These are phyloP conservation scores for Odontomachus brunneus DNA, from an alignment of 1,140 invertebrate species.

Conservation along the genomic window DNA sequence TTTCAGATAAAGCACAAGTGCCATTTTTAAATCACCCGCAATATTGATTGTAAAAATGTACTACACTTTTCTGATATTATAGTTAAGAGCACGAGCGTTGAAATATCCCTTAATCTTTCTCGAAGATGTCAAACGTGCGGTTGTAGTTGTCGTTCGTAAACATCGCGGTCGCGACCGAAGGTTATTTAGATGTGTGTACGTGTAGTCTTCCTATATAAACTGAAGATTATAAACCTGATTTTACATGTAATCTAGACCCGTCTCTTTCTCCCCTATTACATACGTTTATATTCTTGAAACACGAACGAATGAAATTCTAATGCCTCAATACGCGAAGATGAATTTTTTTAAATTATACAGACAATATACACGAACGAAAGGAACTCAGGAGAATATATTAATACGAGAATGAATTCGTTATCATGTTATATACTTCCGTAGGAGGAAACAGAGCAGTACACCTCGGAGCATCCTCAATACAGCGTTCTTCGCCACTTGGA, in stretches of 20 bases:
- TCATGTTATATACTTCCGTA: not conserved
- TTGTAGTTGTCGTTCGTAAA: not conserved
- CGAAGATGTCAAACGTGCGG: not conserved
- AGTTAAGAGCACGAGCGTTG: not conserved
- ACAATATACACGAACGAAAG: not conserved
- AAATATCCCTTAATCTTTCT: not conserved
- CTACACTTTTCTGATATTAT: slow-evolving; percentile 17
- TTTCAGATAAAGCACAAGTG: not conserved
- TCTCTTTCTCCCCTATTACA: not conserved
- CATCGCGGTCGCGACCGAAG: not conserved
- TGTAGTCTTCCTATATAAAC: not conserved
- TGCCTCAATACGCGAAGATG: not conserved
- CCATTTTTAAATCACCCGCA: slow-evolving; percentile 53
- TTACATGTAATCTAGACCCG: too few species aligned
- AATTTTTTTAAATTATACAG: not conserved
- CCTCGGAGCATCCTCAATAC: slow-evolving; percentile 6
- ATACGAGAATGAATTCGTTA: not conserved
- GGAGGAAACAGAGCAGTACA: slow-evolving; percentile 14
- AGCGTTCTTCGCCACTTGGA: slow-evolving; percentile 4
- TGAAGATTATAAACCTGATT: not conserved
- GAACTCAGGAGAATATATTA: too few species aligned
- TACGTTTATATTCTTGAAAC: not conserved
- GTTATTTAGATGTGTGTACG: not conserved
- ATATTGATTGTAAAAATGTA: slow-evolving; percentile 51
- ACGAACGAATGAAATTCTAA: slow-evolving; percentile 7